phyloP scores from a whole-genome alignment of 2,888 invertebrate species.

The Callinectes sapidus region DNA sequence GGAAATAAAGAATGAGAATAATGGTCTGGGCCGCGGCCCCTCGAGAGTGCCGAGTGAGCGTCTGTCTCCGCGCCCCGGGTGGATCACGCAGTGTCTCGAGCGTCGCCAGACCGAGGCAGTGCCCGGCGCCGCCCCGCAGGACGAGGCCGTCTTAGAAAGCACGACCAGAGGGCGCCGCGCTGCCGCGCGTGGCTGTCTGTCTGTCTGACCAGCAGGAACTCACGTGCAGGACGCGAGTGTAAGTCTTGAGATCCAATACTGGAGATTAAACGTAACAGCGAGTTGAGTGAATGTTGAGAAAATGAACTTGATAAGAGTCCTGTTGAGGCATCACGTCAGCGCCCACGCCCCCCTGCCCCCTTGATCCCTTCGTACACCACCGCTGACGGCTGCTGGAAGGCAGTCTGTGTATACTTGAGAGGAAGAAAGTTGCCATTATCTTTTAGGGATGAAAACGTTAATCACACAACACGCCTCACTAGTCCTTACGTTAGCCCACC shows the following conservation, averaged over 20 bases:
- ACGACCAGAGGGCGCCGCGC: background rate
- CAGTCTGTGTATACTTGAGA: slow-evolving; percentile 23
- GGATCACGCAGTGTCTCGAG: background rate
- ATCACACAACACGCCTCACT: slow-evolving; percentile 1
- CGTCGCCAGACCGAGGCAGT: background rate
- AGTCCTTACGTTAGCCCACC: slow-evolving; percentile 17
- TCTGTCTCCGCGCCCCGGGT: background rate
- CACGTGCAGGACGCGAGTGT: background rate
- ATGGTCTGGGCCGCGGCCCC: background rate
- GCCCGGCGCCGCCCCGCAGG: background rate
- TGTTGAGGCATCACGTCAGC: background rate
- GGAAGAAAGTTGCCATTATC: slow-evolving; percentile 27
- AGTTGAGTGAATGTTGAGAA: background rate
- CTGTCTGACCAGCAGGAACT: background rate
- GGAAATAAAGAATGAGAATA: background rate
- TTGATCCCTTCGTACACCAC: background rate
- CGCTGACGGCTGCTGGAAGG: slow-evolving; percentile 5
- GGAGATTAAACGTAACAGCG: background rate
- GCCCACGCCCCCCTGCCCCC: background rate
- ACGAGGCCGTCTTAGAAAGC: background rate
- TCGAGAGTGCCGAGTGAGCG: background rate
- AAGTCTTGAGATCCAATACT: background rate
- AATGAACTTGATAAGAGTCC: background rate
- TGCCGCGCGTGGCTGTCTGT: background rate
- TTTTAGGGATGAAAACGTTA: slow-evolving; percentile 6